Evolutionary conservation across 1,140 invertebrate species (phyloP).

Genomic region (Penaeus chinensis): DNA sequence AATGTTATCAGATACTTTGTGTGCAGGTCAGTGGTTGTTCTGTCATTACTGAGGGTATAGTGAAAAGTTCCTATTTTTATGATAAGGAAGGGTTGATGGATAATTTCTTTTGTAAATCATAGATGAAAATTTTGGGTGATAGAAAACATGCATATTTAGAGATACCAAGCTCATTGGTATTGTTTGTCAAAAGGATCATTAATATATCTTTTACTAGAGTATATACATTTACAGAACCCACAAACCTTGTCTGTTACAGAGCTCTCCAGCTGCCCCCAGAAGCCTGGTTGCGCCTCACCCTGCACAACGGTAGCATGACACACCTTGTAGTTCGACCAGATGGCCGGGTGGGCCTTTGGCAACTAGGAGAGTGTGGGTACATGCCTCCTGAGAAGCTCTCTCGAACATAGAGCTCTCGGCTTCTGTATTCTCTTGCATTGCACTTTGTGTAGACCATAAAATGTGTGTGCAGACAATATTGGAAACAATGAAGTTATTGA

Average conservation of each 20-base stretch:
- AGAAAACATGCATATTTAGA: no score
- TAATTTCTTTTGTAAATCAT: no score
- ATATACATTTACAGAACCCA: no score
- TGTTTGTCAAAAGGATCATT: no score
- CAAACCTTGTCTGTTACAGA: conserved; percentile 71
- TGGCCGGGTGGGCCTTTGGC: conserved; percentile 84
- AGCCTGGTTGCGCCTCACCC: conserved; percentile 91
- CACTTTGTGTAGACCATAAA: background rate
- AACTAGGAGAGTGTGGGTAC: conserved; percentile 89
- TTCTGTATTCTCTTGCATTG: background rate
- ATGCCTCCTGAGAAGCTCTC: conserved; percentile 82
- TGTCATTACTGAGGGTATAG: conserved; percentile 63
- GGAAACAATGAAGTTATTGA: no score
- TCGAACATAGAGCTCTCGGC: conserved; percentile 33
- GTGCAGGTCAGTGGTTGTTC: conserved; percentile 72
- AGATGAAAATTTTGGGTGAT: no score
- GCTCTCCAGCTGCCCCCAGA: conserved; percentile 97
- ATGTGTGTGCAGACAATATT: background rate
- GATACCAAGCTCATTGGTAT: no score
- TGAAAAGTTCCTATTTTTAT: no score
- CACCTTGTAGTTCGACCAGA: conserved; percentile 87
- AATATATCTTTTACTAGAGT: background rate
- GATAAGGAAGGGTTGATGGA: no score
- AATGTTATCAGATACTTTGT: conserved; percentile 99
- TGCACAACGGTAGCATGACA: conserved; percentile 94